A percentile compares a stretch with the other conserved stretches of the same genome.
These are phyloP conservation scores for Smutsia temminckii DNA, from an alignment of 2,797 vertebrate genomes.

Conservation along the genomic window DNA sequence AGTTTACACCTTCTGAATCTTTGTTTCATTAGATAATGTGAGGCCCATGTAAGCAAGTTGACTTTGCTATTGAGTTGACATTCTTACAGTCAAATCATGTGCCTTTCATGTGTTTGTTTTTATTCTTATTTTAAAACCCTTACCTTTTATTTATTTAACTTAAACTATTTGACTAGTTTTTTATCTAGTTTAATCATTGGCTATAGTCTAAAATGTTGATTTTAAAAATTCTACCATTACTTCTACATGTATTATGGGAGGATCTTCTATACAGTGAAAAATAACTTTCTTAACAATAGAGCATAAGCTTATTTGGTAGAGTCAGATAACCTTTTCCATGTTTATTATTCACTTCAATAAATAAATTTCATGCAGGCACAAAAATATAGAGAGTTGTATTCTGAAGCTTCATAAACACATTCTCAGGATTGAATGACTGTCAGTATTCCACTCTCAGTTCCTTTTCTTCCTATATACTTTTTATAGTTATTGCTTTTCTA, in stretches of 20 bases:
- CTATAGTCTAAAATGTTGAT: background rate
- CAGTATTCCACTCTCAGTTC: background rate
- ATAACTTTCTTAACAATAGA: background rate
- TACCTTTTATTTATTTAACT: background rate
- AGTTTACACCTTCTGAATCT: background rate
- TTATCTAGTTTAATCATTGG: background rate
- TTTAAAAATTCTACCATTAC: background rate
- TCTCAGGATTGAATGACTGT: background rate
- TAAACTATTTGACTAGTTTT: background rate
- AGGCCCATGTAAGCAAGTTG: background rate
- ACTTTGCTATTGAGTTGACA: background rate
- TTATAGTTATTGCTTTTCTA: background rate
- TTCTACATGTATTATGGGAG: background rate
- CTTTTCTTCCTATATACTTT: background rate
- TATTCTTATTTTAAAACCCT: background rate
- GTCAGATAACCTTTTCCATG: background rate
- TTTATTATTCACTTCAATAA: background rate
- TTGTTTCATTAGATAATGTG: background rate
- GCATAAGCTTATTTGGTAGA: background rate
- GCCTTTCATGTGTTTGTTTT: background rate
- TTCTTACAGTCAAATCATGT: background rate
- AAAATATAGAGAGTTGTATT: background rate
- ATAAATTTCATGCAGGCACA: background rate
- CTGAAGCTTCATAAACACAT: background rate
- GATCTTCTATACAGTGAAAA: background rate